phyloP scores from a whole-genome alignment of 53 echinoderm and acorn worm species.

The Stichopus horrens region DNA sequence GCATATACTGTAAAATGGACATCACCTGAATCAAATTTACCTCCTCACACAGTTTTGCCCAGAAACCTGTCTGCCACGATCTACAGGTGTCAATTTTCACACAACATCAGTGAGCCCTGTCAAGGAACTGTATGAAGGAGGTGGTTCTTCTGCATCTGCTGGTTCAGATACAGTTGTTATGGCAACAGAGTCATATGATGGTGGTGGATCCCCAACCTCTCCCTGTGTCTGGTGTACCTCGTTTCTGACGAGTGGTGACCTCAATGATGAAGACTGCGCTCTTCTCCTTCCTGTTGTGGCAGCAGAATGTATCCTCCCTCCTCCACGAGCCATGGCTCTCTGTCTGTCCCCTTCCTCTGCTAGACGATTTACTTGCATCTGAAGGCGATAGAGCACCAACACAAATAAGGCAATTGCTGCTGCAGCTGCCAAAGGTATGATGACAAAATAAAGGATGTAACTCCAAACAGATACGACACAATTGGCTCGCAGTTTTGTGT shows the following conservation, averaged over 20 bases:
- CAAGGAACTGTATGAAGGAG: conserved; percentile 32
- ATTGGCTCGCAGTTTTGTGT: neutral
- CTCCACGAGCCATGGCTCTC: neutral
- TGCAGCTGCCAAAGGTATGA: conserved; percentile 25
- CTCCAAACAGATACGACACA: conserved; percentile 31
- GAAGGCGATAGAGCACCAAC: conserved; percentile 15
- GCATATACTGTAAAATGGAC: no score
- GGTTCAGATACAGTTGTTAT: conserved; percentile 6
- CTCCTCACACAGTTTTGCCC: no score
- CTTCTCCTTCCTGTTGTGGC: conserved; percentile 3
- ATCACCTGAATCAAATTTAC: no score
- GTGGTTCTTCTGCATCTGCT: conserved; percentile 12
- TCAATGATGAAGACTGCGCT: neutral
- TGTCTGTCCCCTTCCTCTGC: conserved; percentile 47
- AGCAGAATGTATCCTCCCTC: neutral
- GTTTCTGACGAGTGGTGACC: conserved; percentile 1
- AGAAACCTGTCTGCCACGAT: no score
- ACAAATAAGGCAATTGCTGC: conserved; percentile 13
- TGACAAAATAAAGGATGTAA: conserved; percentile 48
- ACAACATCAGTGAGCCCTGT: neutral
- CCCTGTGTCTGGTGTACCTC: neutral
- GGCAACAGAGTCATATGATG: conserved; percentile 32
- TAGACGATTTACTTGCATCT: conserved; percentile 44
- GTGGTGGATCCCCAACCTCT: neutral
- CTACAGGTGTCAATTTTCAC: neutral